Base-by-base conservation (phyloP, 2,113 vertebrate genomes). In the Pedetes capensis region DNA sequence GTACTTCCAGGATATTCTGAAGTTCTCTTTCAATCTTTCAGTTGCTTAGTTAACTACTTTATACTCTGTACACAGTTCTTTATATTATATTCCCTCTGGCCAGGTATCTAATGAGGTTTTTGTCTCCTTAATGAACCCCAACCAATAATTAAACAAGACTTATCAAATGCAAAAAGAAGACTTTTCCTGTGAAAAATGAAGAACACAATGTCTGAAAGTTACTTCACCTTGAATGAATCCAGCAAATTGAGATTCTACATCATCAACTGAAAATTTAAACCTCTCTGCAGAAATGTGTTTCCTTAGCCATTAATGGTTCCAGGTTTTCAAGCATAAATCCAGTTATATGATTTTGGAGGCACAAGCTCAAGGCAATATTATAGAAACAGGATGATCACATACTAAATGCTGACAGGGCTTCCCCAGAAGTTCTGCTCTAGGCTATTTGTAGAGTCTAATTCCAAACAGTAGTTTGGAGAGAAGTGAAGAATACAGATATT, bases 261-360 rank as follows among this genome's bases (percentile, higher is more conserved):
- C 53, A 82, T 71, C 86, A 78, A 75, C 57, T 86, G 76, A 86
- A 95, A 85, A 66, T 83, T 90, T 93, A 91, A 96, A 76, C 8
- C 6, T 94, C 32, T 78, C 39, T 83, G n/a, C 23, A 72, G 61
- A 61, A 47, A 83, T 87, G 16, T 47, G 49, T 89, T 96, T 78
- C 68, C n/a, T 82, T 53, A 44, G 32, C n/a, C 51, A 39, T 25
- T 34, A 37, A 61, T 69, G 37, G 91, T 47, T 83, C 53, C 55
- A 85, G 59, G 7, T 83, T 96, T 95, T 89, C 44, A 83, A 89
- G 57, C 63, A 87, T 47, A 87, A 93, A 93, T 95, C 47, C 79
- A 93, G n/a, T 96, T 83, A 91, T 68, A 14, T 93, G 87, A 95
- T 85, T 94, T 96, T 71, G 69, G 51, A 79, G 18, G 69, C n/a